Percentiles rank a stretch among this genome's conserved stretches.
Conservation (phyloP, 2,888 invertebrate genomes). For the Dysmachus trigonus region DNA sequence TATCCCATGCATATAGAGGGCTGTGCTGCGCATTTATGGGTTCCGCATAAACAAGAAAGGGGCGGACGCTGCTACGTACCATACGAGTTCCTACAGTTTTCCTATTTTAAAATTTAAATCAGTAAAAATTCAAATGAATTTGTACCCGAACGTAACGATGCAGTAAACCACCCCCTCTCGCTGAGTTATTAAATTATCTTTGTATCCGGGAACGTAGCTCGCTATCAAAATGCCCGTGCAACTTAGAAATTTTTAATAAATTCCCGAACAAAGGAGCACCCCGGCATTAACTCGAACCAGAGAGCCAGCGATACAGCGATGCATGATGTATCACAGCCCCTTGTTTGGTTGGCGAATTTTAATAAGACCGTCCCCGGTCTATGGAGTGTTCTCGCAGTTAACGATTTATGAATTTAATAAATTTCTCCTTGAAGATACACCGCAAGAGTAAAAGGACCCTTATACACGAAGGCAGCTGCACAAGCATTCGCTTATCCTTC, state of each 20-base stretch:
- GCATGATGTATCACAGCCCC: conserved; percentile 23
- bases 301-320: not conserved
- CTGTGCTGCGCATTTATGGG: not conserved
- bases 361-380: conserved; percentile 38
- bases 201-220: not conserved
- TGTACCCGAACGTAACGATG: not conserved
- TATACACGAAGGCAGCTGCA: not conserved
- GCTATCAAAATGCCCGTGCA: conserved; percentile 1
- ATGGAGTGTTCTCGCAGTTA: conserved; percentile 33
- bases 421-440: conserved; percentile 30
- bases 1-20: not conserved
- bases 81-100: not conserved
- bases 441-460: not conserved
- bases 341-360: conserved; percentile 45
- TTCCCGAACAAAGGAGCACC: conserved; percentile 16
- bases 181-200: conserved; percentile 21
- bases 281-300: not conserved
- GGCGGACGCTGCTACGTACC: not conserved
- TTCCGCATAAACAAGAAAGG: not conserved
- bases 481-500: not conserved
- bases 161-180: conserved; percentile 11
- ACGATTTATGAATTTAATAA: conserved; percentile 47
- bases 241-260: conserved; percentile 39
- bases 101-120: not conserved
- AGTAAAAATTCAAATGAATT: not conserved